Evolutionary conservation across 2,888 invertebrate genomes (phyloP).

Genomic region (Drosophila borborema): DNA sequence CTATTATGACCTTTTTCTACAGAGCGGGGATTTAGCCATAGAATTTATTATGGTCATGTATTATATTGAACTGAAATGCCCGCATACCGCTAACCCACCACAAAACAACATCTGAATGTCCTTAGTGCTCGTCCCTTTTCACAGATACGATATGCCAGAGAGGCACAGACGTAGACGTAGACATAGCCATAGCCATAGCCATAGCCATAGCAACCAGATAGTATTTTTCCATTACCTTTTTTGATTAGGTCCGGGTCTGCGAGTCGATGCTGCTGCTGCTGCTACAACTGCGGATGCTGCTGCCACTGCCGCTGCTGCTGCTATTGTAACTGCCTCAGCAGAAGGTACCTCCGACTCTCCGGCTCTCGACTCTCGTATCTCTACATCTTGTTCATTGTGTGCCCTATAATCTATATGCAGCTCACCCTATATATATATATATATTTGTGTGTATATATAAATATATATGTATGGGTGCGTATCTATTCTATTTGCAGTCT

Average conservation of each 20-base stretch:
- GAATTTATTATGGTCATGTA: conserved; percentile 80
- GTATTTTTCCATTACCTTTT: conserved; percentile 76
- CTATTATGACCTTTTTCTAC: conserved; percentile 80
- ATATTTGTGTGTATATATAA: conserved; percentile 8
- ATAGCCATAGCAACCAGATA: conserved; percentile 38
- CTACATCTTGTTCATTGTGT: conserved; percentile 65
- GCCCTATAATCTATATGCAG: conserved; percentile 72
- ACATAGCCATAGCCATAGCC: background rate
- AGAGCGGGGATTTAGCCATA: conserved; percentile 74
- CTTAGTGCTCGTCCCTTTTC: conserved; percentile 47
- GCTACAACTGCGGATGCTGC: conserved; percentile 5
- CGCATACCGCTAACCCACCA: conserved; percentile 13
- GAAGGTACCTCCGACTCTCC: conserved; percentile 39
- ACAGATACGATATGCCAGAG: conserved; percentile 36
- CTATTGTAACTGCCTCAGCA: conserved; percentile 4
- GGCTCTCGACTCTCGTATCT: conserved; percentile 56
- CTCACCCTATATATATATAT: conserved; percentile 17
- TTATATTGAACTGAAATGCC: conserved; percentile 69
- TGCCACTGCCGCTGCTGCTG: background rate
- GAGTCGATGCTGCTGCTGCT: conserved; percentile 22
- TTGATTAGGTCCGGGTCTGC: conserved; percentile 64
- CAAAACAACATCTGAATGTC: conserved; percentile 43
- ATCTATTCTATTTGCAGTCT: conserved; percentile 62
- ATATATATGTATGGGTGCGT: conserved; percentile 33
- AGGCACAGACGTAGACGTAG: background rate